A percentile compares a stretch with the other conserved stretches of the same genome.
Evolutionary conservation across 1,140 invertebrate species (phyloP).

Genomic region (Pachyrhynchus sulphureomaculatus): DNA sequence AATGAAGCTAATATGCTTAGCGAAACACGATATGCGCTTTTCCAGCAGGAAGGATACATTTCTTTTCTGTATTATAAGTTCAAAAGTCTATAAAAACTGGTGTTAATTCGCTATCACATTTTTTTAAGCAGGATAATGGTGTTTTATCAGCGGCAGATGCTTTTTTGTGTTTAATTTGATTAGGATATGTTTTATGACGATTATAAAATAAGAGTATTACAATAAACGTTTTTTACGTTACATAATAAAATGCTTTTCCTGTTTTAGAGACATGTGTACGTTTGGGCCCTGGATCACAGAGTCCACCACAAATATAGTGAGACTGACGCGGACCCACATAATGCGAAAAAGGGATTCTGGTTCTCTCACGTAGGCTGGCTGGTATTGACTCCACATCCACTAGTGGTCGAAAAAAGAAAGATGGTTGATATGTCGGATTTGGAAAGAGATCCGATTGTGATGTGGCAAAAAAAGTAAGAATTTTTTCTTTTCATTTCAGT

Average conservation of each 20-base stretch:
- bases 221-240: no score
- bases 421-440: constrained; percentile 82
- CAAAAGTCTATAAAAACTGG: no score
- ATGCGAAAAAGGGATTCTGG: constrained; percentile 76
- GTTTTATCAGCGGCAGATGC: no score
- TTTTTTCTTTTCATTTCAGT: constrained; percentile 5
- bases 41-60: no score
- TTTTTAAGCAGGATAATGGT: no score
- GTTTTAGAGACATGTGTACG: constrained; percentile 67
- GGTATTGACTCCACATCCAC: constrained; percentile 74
- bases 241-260: background rate
- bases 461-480: constrained; percentile 77
- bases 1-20: no score
- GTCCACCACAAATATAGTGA: constrained; percentile 83
- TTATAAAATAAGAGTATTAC: no score
- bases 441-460: constrained; percentile 78
- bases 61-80: no score
- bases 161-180: no score
- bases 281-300: constrained; percentile 78
- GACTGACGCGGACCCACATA: constrained; percentile 81
- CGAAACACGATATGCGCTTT: no score
- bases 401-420: constrained; percentile 74
- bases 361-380: constrained; percentile 83
- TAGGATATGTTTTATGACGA: no score
- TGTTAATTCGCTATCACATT: no score